Conservation (phyloP, 2,797 vertebrate species). For the Pygocentrus nattereri region DNA sequence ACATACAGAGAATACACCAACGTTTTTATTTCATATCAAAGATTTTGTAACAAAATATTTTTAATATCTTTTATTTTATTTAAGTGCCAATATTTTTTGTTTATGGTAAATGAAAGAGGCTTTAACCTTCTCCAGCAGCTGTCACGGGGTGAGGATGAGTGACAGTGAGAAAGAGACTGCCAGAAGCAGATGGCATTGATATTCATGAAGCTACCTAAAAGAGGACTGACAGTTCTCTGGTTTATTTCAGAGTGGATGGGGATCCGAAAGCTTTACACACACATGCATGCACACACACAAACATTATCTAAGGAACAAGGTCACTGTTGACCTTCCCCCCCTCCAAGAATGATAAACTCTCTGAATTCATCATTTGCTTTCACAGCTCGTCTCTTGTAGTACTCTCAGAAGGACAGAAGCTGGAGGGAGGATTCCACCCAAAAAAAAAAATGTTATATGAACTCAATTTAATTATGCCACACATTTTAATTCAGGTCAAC, state of each 20-base stretch:
- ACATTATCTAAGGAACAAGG: slow-evolving; percentile 7
- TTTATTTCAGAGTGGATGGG: slow-evolving; percentile 72
- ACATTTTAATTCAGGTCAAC: too few species aligned
- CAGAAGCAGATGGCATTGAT: slow-evolving; percentile 70
- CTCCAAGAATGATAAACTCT: slow-evolving; percentile 52
- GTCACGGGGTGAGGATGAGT: slow-evolving; percentile 68
- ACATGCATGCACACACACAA: neutral
- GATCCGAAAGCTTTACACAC: slow-evolving; percentile 62
- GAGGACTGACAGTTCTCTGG: slow-evolving; percentile 76
- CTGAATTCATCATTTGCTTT: slow-evolving; percentile 71
- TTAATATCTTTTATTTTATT: slow-evolving; percentile 5
- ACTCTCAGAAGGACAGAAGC: slow-evolving; percentile 62
- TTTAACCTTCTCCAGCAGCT: slow-evolving; percentile 50
- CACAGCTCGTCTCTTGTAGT: slow-evolving; percentile 70
- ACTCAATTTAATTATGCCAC: too few species aligned
- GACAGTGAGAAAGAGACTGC: slow-evolving; percentile 64
- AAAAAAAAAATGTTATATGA: slow-evolving; percentile 28
- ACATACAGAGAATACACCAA: neutral
- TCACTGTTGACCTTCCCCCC: slow-evolving; percentile 8
- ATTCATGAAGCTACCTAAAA: slow-evolving; percentile 73
- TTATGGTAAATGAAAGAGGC: slow-evolving; percentile 37
- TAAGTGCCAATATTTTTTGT: slow-evolving; percentile 19
- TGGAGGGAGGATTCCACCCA: slow-evolving; percentile 61
- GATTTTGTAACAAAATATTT: neutral
- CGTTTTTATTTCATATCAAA: neutral